Evolutionary conservation across 2,888 invertebrate genomes (phyloP), one percentile per base, ranked within the genome.

Genomic region (Sarcophaga variegata): DNA sequence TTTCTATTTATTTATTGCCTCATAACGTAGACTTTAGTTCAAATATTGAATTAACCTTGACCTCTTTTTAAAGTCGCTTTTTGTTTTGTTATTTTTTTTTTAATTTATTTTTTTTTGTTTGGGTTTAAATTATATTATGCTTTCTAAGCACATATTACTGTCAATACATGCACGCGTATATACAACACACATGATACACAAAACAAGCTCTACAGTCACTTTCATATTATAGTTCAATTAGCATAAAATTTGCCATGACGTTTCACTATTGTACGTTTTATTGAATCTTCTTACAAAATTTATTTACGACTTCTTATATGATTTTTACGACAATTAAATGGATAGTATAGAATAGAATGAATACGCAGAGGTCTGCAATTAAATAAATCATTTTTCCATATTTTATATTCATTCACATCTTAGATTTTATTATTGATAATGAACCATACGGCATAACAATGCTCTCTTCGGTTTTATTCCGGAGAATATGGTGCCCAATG

Each of bases 31-130:
- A 47, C 47, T 72, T 37, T 27, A 64, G 66, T 82, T 64, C 82
- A 80, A 37, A 37, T 78, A 64, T 69, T 74, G 74, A 64, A 66
- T 63, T 88, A 81, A 90, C 90, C 90, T 91, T 90, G 91, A 90
- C 90, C 90, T 60, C 71, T 87, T 90, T 37, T 14, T 54, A 14
- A 54, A 54, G 17, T 54, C 12, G 5, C 17, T 54, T 54, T 54
- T 54, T 14, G 54, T 54, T 81, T n/a, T 22, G 11, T 8, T 10
- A 20, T 3, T 49, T 67, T 66, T 79, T 87, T 62, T 6, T 75
- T 79, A 37, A 8, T 37, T 8, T 37, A 37, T 72, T 20, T 20
- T 20, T 67, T 71, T 2, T 62, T 22, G 25, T 22, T 25, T 64
- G 47, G 37, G 8, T 37, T 10, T 27, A 70, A 79, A 70, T 54